Percentiles rank a stretch among this genome's conserved stretches.
Conservation (phyloP, 2,888 invertebrate species). For the Eristalinus sepulchralis region DNA sequence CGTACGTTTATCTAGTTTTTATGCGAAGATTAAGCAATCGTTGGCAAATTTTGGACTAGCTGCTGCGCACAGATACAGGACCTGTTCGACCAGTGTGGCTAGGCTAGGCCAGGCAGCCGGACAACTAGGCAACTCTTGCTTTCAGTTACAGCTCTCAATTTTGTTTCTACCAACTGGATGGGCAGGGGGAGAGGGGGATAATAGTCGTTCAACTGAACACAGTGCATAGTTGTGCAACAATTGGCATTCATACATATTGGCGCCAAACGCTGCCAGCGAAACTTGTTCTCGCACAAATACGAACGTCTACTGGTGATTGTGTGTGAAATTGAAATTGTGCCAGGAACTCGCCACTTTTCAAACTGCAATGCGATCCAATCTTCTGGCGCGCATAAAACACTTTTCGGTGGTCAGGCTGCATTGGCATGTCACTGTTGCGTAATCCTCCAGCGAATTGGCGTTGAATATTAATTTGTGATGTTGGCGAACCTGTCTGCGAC, state of each 20-base stretch:
- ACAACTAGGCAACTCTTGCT: slow-evolving; percentile 42
- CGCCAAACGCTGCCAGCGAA: slow-evolving; percentile 31
- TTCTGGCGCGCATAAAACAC: slow-evolving; percentile 19
- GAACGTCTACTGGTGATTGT: slow-evolving; percentile 9
- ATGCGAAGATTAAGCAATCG: slow-evolving; percentile 35
- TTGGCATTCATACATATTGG: background rate
- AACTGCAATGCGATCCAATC: slow-evolving; percentile 24
- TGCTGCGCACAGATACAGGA: slow-evolving; percentile 37
- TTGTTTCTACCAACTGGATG: slow-evolving; percentile 3
- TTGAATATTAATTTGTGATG: slow-evolving; percentile 19
- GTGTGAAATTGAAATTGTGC: slow-evolving; percentile 62
- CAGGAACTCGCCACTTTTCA: slow-evolving; percentile 67
- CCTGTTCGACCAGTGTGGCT: slow-evolving; percentile 14
- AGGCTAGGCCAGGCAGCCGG: background rate
- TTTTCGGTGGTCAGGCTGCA: background rate
- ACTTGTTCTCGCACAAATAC: slow-evolving; percentile 33
- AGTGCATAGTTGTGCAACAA: slow-evolving; percentile 1
- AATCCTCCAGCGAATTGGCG: slow-evolving; percentile 22
- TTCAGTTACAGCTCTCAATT: slow-evolving; percentile 32
- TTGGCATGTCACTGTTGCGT: slow-evolving; percentile 28
- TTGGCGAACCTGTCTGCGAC: background rate
- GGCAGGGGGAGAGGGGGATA: too few relatives aligned
- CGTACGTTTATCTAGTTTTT: background rate
- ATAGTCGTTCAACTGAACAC: slow-evolving; percentile 9
- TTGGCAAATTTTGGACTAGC: background rate